Evolutionary conservation across 2,888 invertebrate genomes (phyloP), one percentile per base, ranked within the genome.

Genomic region (Diarsia rubi): DNA sequence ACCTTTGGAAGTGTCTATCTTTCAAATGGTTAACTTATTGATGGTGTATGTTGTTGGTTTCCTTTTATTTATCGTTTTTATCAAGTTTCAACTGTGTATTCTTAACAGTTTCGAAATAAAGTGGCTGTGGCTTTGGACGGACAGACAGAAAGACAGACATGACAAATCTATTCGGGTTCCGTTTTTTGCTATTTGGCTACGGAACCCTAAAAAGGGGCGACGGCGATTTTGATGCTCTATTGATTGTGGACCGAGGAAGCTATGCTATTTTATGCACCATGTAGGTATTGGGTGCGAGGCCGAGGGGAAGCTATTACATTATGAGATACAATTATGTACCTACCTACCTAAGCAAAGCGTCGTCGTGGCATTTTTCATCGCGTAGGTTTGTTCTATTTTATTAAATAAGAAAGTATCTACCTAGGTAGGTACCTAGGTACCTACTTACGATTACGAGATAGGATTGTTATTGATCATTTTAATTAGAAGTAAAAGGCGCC

Each of bases 191-290:
- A 37, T 37, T 8, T 37, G 37, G 37, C 6, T 37, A 37, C 37
- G 37, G 37, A 37, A 37, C 37, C 37, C 37, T 37, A 83, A 78
- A 83, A 86, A 85, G 87, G 89, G 89, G 88, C 88, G 87, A 82
- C 84, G 75, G 16, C 57, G 57, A 16, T 78, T 84, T 79, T 82
- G 72, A 83, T 88, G 82, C 82, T 83, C 69, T 90, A 90, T 90
- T 89, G 89, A 90, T 88, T 88, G 83, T 78, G 81, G 79, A 82
- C 75, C 70, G 79, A 73, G 82, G 81, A 68, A 66, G 69, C 70
- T 74, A 72, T 62, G 49, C 47, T 72, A 60, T 76, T 74, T 47
- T 68, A 67, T 83, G 75, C 71, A 75, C 49, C 42, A 42, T 57
- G 54, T n/a, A n/a, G n/a, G n/a, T 27, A 27, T 57, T 16, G 19